These are phyloP conservation scores for Erynnis tages DNA, from an alignment of 2,888 invertebrate species.

Conservation along the genomic window DNA sequence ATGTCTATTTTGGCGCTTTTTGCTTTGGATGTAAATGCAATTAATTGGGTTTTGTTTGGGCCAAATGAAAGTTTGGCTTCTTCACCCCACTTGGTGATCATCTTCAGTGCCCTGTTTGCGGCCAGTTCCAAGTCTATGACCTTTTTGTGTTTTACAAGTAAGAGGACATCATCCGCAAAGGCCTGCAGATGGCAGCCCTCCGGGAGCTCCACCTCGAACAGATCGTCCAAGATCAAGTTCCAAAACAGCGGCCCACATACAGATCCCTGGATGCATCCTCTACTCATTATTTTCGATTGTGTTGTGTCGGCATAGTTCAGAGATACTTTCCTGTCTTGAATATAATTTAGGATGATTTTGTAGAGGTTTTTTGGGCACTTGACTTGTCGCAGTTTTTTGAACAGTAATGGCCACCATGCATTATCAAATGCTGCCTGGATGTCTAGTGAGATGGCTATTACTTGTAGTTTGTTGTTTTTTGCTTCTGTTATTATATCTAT, in stretches of 20 bases:
- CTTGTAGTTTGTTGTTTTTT: background rate
- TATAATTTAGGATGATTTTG: background rate
- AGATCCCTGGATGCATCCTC: conserved; percentile 1
- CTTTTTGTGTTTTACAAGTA: background rate
- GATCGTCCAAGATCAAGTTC: background rate
- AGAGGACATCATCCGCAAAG: background rate
- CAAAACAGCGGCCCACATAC: background rate
- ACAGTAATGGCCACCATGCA: background rate
- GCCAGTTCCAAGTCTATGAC: no score
- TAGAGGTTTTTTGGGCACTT: background rate
- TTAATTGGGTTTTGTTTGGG: background rate
- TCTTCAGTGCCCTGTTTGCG: background rate
- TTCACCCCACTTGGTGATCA: background rate
- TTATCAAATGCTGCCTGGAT: background rate
- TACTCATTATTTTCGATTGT: background rate
- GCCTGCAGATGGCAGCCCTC: background rate
- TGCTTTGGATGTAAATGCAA: conserved; percentile 4
- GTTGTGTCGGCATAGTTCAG: background rate
- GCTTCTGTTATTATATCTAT: background rate
- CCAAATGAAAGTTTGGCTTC: background rate
- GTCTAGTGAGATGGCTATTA: background rate
- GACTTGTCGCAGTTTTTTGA: background rate
- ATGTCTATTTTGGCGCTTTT: background rate
- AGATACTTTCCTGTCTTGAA: background rate
- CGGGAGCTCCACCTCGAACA: background rate